Percentiles rank a stretch among this genome's conserved stretches.
Conservation (phyloP, 2,888 invertebrate genomes). For the Carpatolechia fugitivella region DNA sequence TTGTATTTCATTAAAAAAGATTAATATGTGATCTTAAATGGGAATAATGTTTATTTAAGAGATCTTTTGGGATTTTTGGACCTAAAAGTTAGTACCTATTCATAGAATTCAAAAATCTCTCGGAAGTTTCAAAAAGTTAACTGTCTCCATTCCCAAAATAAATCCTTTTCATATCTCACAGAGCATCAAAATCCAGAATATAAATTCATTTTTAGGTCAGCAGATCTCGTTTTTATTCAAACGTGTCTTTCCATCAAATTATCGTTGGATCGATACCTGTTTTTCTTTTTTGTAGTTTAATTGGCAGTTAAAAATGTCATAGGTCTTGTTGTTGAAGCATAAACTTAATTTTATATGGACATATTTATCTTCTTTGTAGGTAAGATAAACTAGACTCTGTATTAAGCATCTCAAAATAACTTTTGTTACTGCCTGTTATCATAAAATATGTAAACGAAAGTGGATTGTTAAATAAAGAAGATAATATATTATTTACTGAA, state of each 20-base stretch:
- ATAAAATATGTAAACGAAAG: conserved; percentile 6
- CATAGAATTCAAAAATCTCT: too few species aligned
- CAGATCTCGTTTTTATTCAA: neutral
- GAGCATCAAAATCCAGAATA: neutral
- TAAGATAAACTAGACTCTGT: neutral
- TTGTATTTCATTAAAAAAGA: too few species aligned
- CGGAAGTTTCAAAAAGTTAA: too few species aligned
- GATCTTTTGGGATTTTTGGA: too few species aligned
- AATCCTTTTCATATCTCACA: neutral
- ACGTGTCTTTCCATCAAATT: neutral
- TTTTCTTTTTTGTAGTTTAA: neutral
- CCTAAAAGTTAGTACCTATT: too few species aligned
- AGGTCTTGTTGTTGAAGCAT: neutral
- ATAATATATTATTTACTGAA: conserved; percentile 7
- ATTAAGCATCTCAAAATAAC: neutral
- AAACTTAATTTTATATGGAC: neutral
- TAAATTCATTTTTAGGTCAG: conserved; percentile 38
- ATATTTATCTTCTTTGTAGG: neutral
- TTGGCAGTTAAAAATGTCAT: neutral
- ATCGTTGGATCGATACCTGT: neutral
- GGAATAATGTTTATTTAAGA: too few species aligned
- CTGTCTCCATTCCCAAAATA: neutral
- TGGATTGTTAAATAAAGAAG: conserved; percentile 4
- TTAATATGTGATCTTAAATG: too few species aligned
- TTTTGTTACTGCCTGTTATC: conserved; percentile 12